These are phyloP conservation scores for Zosterops borbonicus DNA, from an alignment of 2,113 vertebrate species.

Conservation along the genomic window DNA sequence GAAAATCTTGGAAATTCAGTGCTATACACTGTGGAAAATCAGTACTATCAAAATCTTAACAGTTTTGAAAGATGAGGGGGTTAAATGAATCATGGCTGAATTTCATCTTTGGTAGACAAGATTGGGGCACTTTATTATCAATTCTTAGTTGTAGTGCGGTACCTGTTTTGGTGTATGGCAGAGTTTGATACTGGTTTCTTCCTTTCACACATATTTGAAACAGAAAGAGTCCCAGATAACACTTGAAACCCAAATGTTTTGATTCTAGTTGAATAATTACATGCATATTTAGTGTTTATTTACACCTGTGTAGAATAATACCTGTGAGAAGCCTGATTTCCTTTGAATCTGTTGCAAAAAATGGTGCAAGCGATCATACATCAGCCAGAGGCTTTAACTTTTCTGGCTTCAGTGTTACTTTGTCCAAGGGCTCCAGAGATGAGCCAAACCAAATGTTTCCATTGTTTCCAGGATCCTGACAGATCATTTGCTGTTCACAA, in stretches of 20 bases:
- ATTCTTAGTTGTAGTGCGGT: rapidly evolving
- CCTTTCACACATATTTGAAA: not conserved
- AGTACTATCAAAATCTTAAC: not conserved
- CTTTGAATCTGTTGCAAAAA: not conserved
- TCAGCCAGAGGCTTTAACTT: not conserved
- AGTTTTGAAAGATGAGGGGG: not conserved
- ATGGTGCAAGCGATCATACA: not conserved
- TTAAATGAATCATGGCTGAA: not conserved
- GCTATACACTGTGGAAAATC: not conserved
- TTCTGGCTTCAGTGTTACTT: not conserved
- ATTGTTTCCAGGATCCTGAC: not conserved
- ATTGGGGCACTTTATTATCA: not conserved
- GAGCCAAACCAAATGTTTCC: not conserved
- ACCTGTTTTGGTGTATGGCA: not conserved
- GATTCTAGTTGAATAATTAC: not conserved
- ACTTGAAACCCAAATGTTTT: not conserved
- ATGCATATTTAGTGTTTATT: not conserved
- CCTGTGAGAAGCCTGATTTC: not conserved
- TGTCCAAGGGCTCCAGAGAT: no score
- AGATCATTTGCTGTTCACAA: not conserved
- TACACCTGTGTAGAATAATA: not conserved
- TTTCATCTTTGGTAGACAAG: not conserved
- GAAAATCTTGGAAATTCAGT: not conserved
- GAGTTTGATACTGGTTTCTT: not conserved
- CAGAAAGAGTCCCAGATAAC: not conserved